These are phyloP conservation scores for Epistrophe eligans DNA, from an alignment of 2,888 invertebrate genomes.

Conservation along the genomic window DNA sequence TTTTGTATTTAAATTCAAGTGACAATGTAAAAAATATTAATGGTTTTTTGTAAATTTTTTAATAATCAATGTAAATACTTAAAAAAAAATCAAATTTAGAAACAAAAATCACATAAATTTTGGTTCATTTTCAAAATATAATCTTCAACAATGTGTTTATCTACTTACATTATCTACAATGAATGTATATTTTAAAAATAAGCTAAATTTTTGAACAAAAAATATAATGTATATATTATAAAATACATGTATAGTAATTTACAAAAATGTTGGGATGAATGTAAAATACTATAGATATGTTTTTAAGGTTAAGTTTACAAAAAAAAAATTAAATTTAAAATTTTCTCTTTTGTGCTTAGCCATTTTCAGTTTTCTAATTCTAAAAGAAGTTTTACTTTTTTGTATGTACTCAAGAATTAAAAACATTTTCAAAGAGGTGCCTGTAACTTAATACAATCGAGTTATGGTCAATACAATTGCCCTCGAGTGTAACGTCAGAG, in stretches of 20 bases:
- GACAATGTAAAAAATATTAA: background rate
- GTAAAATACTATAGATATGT: constrained; percentile 59
- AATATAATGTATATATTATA: background rate
- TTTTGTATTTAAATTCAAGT: too few relatives aligned
- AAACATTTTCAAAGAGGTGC: background rate
- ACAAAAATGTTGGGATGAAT: constrained; percentile 60
- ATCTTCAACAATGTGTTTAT: background rate
- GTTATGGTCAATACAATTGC: background rate
- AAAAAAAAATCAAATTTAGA: background rate
- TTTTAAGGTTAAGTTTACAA: background rate
- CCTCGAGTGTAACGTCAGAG: background rate
- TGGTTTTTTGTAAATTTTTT: background rate
- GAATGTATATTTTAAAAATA: background rate
- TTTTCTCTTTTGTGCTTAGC: too few relatives aligned
- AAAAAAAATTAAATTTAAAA: too few relatives aligned
- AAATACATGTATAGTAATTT: constrained; percentile 57
- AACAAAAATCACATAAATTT: background rate
- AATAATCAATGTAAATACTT: background rate
- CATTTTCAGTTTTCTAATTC: too few relatives aligned
- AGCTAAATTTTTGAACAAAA: background rate
- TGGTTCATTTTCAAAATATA: constrained; percentile 43
- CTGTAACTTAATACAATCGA: background rate
- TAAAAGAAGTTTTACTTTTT: too few relatives aligned
- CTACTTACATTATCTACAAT: background rate
- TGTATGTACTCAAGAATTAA: background rate